Conservation (phyloP, 2,797 vertebrate genomes). For the Atherinosoma microstoma region DNA sequence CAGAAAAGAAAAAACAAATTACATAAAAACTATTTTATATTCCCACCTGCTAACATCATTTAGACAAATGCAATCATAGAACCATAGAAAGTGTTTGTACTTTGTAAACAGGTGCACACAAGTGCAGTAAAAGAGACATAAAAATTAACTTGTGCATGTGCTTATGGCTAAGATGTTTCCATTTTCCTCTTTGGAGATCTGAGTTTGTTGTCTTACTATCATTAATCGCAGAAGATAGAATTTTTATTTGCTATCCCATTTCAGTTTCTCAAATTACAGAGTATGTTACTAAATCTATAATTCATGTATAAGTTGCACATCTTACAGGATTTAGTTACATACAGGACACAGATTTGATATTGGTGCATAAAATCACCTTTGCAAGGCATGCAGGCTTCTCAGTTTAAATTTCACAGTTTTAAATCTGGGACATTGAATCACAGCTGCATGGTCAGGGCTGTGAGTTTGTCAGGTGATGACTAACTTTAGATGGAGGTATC, state of each 20-base stretch:
- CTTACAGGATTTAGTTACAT: conserved; percentile 41
- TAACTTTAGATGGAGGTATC: conserved; percentile 80
- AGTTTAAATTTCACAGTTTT: conserved; percentile 76
- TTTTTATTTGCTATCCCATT: conserved; percentile 32
- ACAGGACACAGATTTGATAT: conserved; percentile 41
- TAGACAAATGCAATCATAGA: conserved; percentile 14
- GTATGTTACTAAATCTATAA: conserved; percentile 33
- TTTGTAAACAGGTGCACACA: conserved; percentile 32
- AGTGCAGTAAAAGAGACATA: not conserved
- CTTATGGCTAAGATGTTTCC: not conserved
- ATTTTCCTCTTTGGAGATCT: conserved; percentile 14
- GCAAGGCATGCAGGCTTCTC: conserved; percentile 55
- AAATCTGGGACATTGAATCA: conserved; percentile 65
- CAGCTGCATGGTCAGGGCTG: conserved; percentile 63
- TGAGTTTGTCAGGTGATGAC: conserved; percentile 62
- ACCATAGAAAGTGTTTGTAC: not conserved
- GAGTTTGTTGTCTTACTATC: conserved; percentile 9
- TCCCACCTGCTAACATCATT: conserved; percentile 6
- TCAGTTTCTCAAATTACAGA: conserved; percentile 43
- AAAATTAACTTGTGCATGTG: conserved; percentile 1
- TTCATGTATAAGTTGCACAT: conserved; percentile 37
- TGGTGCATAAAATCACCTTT: conserved; percentile 60
- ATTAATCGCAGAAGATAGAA: not conserved
- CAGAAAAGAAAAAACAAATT: conserved; percentile 37
- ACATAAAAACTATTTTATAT: conserved; percentile 11